These are phyloP conservation scores for Pasiphila rectangulata DNA, from an alignment of 2,888 invertebrate genomes.

Conservation along the genomic window DNA sequence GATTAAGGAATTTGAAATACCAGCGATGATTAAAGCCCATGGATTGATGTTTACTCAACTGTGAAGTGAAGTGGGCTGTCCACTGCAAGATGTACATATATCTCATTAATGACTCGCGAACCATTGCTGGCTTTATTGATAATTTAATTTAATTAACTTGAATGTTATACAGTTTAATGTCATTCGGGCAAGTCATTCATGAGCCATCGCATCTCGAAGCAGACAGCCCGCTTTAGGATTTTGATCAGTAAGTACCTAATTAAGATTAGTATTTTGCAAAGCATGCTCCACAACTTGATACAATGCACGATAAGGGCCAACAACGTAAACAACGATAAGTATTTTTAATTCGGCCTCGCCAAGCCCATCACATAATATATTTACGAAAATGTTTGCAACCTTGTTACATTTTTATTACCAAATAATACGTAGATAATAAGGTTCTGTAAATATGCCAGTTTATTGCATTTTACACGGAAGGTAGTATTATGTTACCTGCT, in stretches of 20 bases:
- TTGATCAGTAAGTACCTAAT: background rate
- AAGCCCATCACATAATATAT: slow-evolving; percentile 25
- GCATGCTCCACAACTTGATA: slow-evolving; percentile 1
- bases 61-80: too few relatives aligned
- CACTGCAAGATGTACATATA: too few relatives aligned
- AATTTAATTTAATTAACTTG: too few relatives aligned
- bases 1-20: slow-evolving; percentile 5
- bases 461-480: slow-evolving; percentile 49
- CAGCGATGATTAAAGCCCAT: background rate
- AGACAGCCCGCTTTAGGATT: too few relatives aligned
- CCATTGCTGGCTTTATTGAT: too few relatives aligned
- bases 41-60: too few relatives aligned
- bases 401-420: slow-evolving; percentile 40
- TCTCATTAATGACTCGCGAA: too few relatives aligned
- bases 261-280: background rate
- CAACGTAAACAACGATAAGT: slow-evolving; percentile 10
- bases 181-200: too few relatives aligned
- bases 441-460: slow-evolving; percentile 39
- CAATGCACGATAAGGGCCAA: slow-evolving; percentile 5
- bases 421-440: slow-evolving; percentile 36
- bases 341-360: slow-evolving; percentile 20
- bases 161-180: too few relatives aligned
- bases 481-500: slow-evolving; percentile 53
- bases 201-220: too few relatives aligned
- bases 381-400: slow-evolving; percentile 32